Evolutionary conservation across 2,888 invertebrate genomes (phyloP).

Genomic region (Ochropleura plecta): DNA sequence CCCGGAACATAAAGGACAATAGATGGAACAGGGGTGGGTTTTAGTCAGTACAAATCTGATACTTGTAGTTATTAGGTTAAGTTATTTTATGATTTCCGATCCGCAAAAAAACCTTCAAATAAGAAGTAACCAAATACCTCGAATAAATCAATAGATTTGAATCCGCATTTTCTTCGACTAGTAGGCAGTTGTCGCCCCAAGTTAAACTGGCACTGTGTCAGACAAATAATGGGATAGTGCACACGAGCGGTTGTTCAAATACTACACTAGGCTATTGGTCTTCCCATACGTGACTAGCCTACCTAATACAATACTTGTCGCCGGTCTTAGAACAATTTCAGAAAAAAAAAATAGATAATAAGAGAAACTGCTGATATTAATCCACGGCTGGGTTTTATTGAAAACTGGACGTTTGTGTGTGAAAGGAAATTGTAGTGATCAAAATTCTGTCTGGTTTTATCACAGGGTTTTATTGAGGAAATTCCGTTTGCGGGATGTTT

Average conservation of each 20-base stretch:
- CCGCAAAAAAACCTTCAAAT: background rate
- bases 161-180: slow-evolving; percentile 9
- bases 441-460: slow-evolving; percentile 39
- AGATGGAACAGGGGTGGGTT: too few relatives aligned
- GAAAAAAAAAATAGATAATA: slow-evolving; percentile 62
- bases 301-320: slow-evolving; percentile 69
- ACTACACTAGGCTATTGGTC: slow-evolving; percentile 59
- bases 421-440: slow-evolving; percentile 41
- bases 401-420: slow-evolving; percentile 31
- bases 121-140: background rate
- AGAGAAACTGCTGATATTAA: slow-evolving; percentile 54
- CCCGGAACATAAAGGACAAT: too few relatives aligned
- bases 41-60: too few relatives aligned
- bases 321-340: slow-evolving; percentile 63
- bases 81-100: too few relatives aligned
- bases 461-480: slow-evolving; percentile 24
- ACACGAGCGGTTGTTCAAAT: slow-evolving; percentile 66
- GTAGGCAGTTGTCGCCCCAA: slow-evolving; percentile 33
- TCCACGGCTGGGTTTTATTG: slow-evolving; percentile 52
- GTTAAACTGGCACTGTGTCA: slow-evolving; percentile 60
- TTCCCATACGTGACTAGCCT: slow-evolving; percentile 67
- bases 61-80: too few relatives aligned
- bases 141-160: slow-evolving; percentile 21
- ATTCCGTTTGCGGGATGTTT: slow-evolving; percentile 20
- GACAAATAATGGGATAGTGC: slow-evolving; percentile 70